A percentile compares a stretch with the other conserved stretches of the same genome.
Evolutionary conservation across 1,140 invertebrate genomes (phyloP).

Genomic region (Matsumurasca onukii): DNA sequence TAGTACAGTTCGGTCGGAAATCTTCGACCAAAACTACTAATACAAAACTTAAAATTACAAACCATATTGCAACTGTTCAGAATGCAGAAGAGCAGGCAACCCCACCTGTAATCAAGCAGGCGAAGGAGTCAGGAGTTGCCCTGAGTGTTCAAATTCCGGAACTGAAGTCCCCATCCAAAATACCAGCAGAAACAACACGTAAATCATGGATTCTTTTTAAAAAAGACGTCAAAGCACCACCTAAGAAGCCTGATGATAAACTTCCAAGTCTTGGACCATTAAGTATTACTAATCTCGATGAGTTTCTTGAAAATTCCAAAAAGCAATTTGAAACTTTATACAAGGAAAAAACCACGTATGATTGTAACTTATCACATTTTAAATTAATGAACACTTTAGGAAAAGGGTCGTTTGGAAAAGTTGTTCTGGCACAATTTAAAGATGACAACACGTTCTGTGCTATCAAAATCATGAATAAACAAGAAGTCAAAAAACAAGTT

Average conservation of each 20-base stretch:
- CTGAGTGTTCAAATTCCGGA: no score
- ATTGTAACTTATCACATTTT: conserved; percentile 16
- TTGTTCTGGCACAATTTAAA: conserved; percentile 47
- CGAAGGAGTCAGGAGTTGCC: no score
- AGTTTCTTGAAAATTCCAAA: conserved; percentile 2
- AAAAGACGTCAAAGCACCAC: no score
- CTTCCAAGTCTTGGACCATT: neutral
- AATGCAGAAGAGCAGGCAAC: no score
- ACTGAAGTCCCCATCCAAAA: no score
- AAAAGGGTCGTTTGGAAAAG: conserved; percentile 15
- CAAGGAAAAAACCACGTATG: conserved; percentile 22
- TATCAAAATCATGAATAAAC: conserved; percentile 90
- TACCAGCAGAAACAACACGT: no score
- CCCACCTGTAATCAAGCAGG: no score
- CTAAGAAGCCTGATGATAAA: neutral
- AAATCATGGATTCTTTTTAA: no score
- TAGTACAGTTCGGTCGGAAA: no score
- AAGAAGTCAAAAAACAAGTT: conserved; percentile 46
- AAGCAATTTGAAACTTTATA: conserved; percentile 2
- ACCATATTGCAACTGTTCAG: no score
- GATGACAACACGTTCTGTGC: conserved; percentile 68
- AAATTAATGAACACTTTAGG: neutral
- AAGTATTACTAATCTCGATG: neutral
- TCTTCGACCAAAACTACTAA: no score
- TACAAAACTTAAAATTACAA: no score